Evolutionary conservation across 1,140 invertebrate species (phyloP), one percentile per base, ranked within the genome.

Genomic region (Chironomus tepperi): DNA sequence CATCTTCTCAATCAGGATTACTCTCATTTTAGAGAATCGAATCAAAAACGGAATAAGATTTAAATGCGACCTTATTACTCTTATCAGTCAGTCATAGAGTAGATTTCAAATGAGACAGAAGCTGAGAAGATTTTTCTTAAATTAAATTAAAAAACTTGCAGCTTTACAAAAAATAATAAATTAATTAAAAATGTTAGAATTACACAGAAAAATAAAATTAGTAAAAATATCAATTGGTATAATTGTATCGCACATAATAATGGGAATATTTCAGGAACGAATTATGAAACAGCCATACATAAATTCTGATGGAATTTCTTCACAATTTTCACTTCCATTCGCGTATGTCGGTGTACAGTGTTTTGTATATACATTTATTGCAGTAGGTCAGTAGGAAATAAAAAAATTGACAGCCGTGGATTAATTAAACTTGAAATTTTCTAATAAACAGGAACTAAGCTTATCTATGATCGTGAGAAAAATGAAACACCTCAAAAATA

Each of bases 11-110:
- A 34, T 34, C 24, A 34, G 24, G 24, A 34, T 34, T 34, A 34
- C 24, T 34, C 24, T 34, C 24, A 34, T 34, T 2, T n/a, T 2
- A 34, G 24, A 34, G 24, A 2, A 34, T 1, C 5, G 24, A 34
- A 34, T 34, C n/a, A n/a, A 34, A 34, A 34, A 5, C 24, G 24
- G 24, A 34, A 34, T 34, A 34, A 34, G 5, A 34, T 34, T 34
- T 5, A 5, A 34, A 34, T 34, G 5, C 24, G 24, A 34, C 24
- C 24, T 34, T 34, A 73, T 73, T 16, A n/a, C 7, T 21, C 47
- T 74, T 57, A 57, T 57, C 47, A 57, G 47, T 57, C 15, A n/a
- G 47, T 57, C 15, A n/a, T n/a, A 57, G 15, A 57, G 47, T 57
- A 57, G 47, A 12, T 12, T n/a, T 57, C 47, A n/a, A 12, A 57